Percentiles rank a stretch among this genome's conserved stretches.
These are phyloP conservation scores for Danio aesculapii DNA, from an alignment of 2,797 vertebrate genomes.

Conservation along the genomic window DNA sequence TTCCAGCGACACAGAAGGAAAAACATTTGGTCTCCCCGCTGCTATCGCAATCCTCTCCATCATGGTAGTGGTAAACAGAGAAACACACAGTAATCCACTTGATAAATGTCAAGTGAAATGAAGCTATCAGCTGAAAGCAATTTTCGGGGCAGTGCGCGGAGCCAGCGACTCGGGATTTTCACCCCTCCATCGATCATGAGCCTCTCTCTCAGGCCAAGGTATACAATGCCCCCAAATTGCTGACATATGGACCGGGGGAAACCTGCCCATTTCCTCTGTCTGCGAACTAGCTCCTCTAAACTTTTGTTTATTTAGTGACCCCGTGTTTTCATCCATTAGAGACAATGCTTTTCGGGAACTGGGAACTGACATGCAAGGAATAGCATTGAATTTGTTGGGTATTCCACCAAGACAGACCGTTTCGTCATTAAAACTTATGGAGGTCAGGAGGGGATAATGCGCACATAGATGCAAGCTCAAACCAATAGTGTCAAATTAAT, in stretches of 20 bases:
- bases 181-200: conserved; percentile 98
- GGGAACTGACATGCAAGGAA: conserved; percentile 41
- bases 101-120: conserved; percentile 93
- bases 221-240: conserved; percentile 98
- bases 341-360: conserved; percentile 67
- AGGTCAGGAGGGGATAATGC: too few relatives aligned
- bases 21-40: conserved; percentile 66
- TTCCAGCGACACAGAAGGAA: conserved; percentile 75
- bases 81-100: conserved; percentile 82
- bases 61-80: conserved; percentile 76
- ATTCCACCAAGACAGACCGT: not conserved
- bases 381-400: conserved; percentile 23
- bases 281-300: conserved; percentile 81
- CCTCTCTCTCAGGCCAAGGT: conserved; percentile 92
- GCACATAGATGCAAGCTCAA: too few relatives aligned
- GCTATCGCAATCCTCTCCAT: conserved; percentile 57
- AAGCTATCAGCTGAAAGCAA: conserved; percentile 97
- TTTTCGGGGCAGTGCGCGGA: conserved; percentile 85
- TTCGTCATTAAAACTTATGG: not conserved
- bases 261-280: conserved; percentile 67
- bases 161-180: conserved; percentile 91
- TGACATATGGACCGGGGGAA: conserved; percentile 93
- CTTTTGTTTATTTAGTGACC: conserved; percentile 92
- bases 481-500: too few relatives aligned
- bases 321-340: conserved; percentile 81